Percentiles rank a stretch among this genome's conserved stretches.
Conservation (phyloP, 2,797 vertebrate genomes). For the Ptychadena robeensis region DNA sequence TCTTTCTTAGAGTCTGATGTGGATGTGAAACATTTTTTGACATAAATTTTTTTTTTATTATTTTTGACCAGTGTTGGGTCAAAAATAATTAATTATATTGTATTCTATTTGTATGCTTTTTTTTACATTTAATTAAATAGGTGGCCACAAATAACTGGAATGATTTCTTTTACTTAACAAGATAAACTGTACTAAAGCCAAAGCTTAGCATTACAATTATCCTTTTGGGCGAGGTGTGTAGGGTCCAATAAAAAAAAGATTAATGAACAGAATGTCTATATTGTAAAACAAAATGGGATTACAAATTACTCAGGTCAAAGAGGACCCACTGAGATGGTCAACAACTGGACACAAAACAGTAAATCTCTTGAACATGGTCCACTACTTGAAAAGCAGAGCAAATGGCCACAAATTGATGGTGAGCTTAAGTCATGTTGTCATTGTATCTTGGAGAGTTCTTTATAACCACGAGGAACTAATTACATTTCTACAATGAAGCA, state of each 20-base stretch:
- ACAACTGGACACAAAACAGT: conserved; percentile 12
- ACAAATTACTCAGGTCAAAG: conserved; percentile 39
- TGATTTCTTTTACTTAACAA: neutral
- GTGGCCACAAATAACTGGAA: neutral
- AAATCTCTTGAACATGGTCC: conserved; percentile 25
- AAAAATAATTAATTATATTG: too few relatives aligned
- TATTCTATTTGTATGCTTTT: neutral
- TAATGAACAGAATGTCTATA: conserved; percentile 28
- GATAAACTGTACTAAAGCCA: neutral
- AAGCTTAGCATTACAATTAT: conserved; percentile 12
- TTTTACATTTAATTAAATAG: neutral
- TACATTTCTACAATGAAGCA: neutral
- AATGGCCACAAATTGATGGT: conserved; percentile 21
- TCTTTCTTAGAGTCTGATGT: too few relatives aligned
- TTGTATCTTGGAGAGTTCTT: conserved; percentile 2
- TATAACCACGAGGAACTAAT: neutral
- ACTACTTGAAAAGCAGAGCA: conserved; percentile 5
- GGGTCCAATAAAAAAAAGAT: conserved; percentile 43
- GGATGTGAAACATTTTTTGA: too few relatives aligned
- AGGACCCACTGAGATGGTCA: conserved; percentile 15
- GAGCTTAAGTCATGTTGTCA: conserved; percentile 1
- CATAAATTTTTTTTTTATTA: too few relatives aligned
- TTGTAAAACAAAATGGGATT: conserved; percentile 37
- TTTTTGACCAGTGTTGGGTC: too few relatives aligned
- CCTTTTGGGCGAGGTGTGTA: neutral